phyloP scores from a whole-genome alignment of 2,888 invertebrate genomes.

The Eupithecia dodoneata region DNA sequence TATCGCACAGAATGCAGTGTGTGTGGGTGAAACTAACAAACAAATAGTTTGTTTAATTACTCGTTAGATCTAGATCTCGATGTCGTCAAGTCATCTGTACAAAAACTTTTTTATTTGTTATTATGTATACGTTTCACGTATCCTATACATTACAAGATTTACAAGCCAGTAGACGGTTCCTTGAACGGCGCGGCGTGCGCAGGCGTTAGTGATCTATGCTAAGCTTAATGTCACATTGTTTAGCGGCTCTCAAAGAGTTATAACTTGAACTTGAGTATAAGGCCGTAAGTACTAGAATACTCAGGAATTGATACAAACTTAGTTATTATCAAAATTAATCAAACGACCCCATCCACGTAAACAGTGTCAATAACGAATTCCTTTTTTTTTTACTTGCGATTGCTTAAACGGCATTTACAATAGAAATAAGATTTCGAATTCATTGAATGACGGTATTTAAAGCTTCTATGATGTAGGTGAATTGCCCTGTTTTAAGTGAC shows the following conservation, averaged over 20 bases:
- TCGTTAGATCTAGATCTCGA: neutral
- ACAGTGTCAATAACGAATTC: conserved; percentile 11
- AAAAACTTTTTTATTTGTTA: neutral
- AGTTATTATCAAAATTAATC: conserved; percentile 3
- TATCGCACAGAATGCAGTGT: neutral
- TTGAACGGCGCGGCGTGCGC: conserved; percentile 52
- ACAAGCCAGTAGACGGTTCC: conserved; percentile 38
- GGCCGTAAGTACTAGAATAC: conserved; percentile 40
- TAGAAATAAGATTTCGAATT: conserved; percentile 19
- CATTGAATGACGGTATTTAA: conserved; percentile 10
- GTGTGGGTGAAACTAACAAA: neutral
- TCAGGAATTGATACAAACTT: conserved; percentile 7
- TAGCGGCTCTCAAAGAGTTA: conserved; percentile 49
- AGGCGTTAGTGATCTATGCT: conserved; percentile 65
- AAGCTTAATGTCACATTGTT: conserved; percentile 74
- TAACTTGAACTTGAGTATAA: conserved; percentile 76
- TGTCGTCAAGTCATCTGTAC: neutral
- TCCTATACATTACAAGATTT: neutral
- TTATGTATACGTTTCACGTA: neutral
- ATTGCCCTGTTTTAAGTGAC: neutral
- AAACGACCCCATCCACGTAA: conserved; percentile 6
- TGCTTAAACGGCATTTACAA: conserved; percentile 12
- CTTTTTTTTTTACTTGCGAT: conserved; percentile 10
- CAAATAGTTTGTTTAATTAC: neutral
- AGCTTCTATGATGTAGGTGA: neutral